Base-by-base conservation (phyloP, 2,113 vertebrate genomes). In the Atrichornis clamosus region DNA sequence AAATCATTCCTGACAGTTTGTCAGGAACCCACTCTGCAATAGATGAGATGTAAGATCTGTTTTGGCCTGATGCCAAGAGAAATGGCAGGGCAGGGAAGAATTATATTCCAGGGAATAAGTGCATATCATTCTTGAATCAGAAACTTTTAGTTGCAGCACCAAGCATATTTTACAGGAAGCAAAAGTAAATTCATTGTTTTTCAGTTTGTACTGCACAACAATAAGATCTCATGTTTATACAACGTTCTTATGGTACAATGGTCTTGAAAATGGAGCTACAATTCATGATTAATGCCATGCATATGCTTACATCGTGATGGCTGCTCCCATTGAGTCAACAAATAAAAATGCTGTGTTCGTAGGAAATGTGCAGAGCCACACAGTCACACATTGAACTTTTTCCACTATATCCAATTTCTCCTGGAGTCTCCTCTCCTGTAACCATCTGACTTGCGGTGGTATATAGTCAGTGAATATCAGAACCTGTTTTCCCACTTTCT, bases 1-100 rank as follows among this genome's bases (percentile, higher is more conserved):
- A 91, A 84, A 94, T 80, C 65, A 69, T 77, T 65, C 87, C 86
- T 82, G 84, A 92, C 55, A 60, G 39, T 72, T 74, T 93, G 74
- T 96, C 95, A 92, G 82, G 49, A 85, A 15, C 87, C 58, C 56
- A 10, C 50, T 64, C 44, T 93, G 64, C 82, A 79, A 6, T 59
- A 88, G 52, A 65, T 4, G 26, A 82, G 86, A 68, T 39, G 17
- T 23, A 65, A 76, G 83, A 84, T 86, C 76, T 94, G 35, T 30
- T 93, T 60, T 64, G 76, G 42, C 33, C 53, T 73, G n/a, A n/a
- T 93, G 63, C 75, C 65, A 63, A 63, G 42, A 47, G 16, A 72
- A 64, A 60, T 79, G 74, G 49, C 11, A 17, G 21, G 4, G 46
- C 10, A 2, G 8, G 2, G 15, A 3, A 37, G 39, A 55, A 37